Evolutionary conservation across 2,113 vertebrate species (phyloP), one percentile per base, ranked within the genome.

Genomic region (Rafetus swinhoei): DNA sequence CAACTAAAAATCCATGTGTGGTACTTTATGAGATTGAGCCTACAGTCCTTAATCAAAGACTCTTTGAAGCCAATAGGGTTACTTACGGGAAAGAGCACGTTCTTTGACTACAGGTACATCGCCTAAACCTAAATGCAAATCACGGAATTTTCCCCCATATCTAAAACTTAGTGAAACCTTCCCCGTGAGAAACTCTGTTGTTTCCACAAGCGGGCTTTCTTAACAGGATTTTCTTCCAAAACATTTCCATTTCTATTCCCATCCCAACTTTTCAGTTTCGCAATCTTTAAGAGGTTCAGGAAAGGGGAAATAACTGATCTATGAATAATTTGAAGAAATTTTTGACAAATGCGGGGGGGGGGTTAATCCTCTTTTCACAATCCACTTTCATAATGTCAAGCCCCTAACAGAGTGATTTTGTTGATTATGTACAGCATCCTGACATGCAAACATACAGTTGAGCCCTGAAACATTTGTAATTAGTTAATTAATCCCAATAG

Each of bases 401-500:
- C 85, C 90, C 89, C 83, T 87, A 29, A 35, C 50, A 12, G 86
- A 93, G 91, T 65, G 89, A 95, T 93, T 91, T 74, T 94, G 85
- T 93, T 95, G 93, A 96, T 96, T 96, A 93, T 87, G 87, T 92
- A 93, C 88, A 95, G 77, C 90, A 91, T 91, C 57, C 96, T 97
- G 95, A 95, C 94, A 97, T 95, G 94, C 93, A 94, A 94, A 91
- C 76, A 84, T 91, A 82, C 90, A 79, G 83, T 95, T 96, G 93
- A 79, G 84, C 97, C 97, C 59, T 53, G 76, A 96, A 95, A 93
- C 90, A 95, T 89, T 74, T 93, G 87, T 92, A 96, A 95, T 97
- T 97, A 97, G 96, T 96, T 96, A 92, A 96, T 96, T 95, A 96
- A 97, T 97, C 95, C 95, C 81, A 95, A 97, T 96, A 96, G 93